These are phyloP conservation scores for Zosterops borbonicus DNA, from an alignment of 2,113 vertebrate species.

Conservation along the genomic window DNA sequence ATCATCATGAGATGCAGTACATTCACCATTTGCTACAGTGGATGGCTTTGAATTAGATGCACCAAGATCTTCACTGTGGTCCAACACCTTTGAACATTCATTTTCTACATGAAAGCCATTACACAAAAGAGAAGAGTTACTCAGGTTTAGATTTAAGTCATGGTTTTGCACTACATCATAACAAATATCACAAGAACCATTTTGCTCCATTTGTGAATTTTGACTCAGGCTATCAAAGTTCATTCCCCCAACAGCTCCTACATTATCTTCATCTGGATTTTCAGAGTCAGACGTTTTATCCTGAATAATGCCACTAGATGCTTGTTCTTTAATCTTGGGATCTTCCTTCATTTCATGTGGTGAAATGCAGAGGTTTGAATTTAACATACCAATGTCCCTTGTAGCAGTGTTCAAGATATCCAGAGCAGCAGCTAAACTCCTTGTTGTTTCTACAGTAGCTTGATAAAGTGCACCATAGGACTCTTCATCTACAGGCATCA, in stretches of 20 bases:
- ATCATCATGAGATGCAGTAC: conserved; percentile 56
- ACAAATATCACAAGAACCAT: conserved; percentile 81
- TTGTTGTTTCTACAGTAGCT: conserved; percentile 91
- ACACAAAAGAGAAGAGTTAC: conserved; percentile 71
- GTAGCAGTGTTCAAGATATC: conserved; percentile 88
- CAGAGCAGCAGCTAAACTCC: conserved; percentile 90
- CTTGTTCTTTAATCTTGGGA: conserved; percentile 64
- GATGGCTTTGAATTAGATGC: conserved; percentile 56
- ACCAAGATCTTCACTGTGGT: conserved; percentile 63
- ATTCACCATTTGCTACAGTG: conserved; percentile 72
- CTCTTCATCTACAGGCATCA: conserved; percentile 86
- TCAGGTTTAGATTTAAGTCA: conserved; percentile 60
- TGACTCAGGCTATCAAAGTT: conserved; percentile 64
- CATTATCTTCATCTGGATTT: conserved; percentile 77
- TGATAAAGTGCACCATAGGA: conserved; percentile 89
- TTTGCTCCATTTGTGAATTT: conserved; percentile 75
- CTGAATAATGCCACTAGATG: conserved; percentile 62
- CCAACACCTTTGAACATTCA: conserved; percentile 42
- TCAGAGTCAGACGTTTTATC: conserved; percentile 77
- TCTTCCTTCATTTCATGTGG: conserved; percentile 74
- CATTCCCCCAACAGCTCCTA: conserved; percentile 88
- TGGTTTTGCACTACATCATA: conserved; percentile 65
- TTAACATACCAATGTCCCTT: conserved; percentile 83
- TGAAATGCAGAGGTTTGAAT: conserved; percentile 74
- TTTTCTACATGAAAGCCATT: conserved; percentile 80